Base-by-base conservation (phyloP, 2,797 vertebrate genomes). In the Karalla daura region DNA sequence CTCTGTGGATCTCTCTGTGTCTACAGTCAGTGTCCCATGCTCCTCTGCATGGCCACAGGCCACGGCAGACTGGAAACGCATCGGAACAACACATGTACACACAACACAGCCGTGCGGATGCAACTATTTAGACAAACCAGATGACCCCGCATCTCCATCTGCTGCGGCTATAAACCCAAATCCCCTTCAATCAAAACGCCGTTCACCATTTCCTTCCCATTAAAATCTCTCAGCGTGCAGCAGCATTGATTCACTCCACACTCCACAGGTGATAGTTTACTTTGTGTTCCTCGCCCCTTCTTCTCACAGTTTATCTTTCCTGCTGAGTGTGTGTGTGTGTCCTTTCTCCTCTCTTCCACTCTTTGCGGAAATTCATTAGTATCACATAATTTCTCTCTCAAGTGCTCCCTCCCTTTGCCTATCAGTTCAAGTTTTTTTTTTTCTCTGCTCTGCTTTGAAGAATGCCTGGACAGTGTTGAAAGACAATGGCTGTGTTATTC, bases 111-210 rank as follows among this genome's bases (percentile, higher is more conserved):
- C 17, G 5, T 35, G 23, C 12, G 2, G 44, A 71, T 72, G 43
- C 37, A 56, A 44, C 56, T 56, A 32, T 78, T 78, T 20, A 73
- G 56, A 83, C 58, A 64, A 77, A 83, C 76, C 70, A 71, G 55
- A 64, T 59, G 75, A 77, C 76, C 74, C 53, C 12, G 4, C 23
- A 13, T 59, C 63, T 59, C 51, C 68, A 61, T 81, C 61, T 83
- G 74, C 30, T 58, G 14, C 2, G 32, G 33, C 70, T 69, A 23
- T 51, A 55, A 63, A 60, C 33, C 13, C 32, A 40, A 58, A 63
- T 67, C 41, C 30, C 9, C 4, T 63, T 63, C 41, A 67, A 58
- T 71, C 44, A 52, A 71, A 76, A 49, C 11, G 14, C 15, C 4
- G 1, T 25, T 11, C 28, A 11, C 18, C 5, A 25, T 54, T 43